A percentile compares a stretch with the other conserved stretches of the same genome.
Evolutionary conservation across 2,797 vertebrate genomes (phyloP).

Genomic region (Chaetophractus vellerosus): DNA sequence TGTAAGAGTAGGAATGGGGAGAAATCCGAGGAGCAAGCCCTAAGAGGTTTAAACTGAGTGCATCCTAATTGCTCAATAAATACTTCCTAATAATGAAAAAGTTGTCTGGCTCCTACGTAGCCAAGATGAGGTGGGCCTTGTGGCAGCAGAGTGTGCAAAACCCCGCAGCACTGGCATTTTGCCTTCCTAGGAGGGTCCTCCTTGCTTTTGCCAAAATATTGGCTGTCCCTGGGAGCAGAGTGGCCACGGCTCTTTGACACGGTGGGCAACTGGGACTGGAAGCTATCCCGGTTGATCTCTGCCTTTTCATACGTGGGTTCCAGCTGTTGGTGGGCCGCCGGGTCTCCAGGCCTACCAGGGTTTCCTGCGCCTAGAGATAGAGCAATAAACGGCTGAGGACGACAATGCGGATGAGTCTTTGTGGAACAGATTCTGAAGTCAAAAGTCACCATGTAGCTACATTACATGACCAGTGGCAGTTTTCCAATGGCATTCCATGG

Average conservation of each 20-base stretch:
- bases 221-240: background rate
- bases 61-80: background rate
- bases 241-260: background rate
- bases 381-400: background rate
- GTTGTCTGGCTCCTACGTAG: background rate
- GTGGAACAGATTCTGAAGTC: background rate
- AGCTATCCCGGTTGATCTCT: background rate
- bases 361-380: background rate
- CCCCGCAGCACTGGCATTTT: background rate
- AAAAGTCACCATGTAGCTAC: background rate
- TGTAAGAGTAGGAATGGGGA: background rate
- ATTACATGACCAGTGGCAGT: constrained; percentile 50
- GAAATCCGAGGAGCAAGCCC: background rate
- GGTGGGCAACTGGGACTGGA: background rate
- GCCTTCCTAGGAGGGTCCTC: background rate
- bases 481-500: background rate
- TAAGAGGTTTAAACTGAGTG: background rate
- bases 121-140: background rate
- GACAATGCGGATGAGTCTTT: background rate
- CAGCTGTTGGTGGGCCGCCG: background rate
- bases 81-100: background rate
- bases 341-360: background rate
- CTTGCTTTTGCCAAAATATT: background rate
- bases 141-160: background rate
- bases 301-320: background rate